Conservation (phyloP, 2,797 vertebrate species). For the Rhinatrema bivittatum region DNA sequence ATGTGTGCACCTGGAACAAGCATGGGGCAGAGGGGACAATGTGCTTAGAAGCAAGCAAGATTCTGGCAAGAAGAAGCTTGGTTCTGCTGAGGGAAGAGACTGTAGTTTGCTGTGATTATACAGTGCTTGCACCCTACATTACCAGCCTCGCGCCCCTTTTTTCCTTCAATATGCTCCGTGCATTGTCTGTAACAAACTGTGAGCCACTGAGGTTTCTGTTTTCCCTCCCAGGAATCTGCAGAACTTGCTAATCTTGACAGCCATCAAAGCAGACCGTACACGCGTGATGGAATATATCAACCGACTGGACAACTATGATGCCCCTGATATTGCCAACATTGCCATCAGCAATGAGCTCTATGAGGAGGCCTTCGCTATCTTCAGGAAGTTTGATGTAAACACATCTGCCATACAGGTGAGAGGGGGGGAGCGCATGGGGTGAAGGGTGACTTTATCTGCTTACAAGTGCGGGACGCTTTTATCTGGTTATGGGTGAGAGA, state of each 20-base stretch:
- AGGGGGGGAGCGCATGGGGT: too few species aligned
- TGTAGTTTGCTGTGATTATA: too few species aligned
- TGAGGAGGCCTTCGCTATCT: constrained; percentile 91
- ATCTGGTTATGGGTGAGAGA: too few species aligned
- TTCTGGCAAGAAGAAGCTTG: too few species aligned
- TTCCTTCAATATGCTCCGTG: too few species aligned
- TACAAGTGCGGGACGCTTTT: too few species aligned
- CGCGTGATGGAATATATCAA: constrained; percentile 94
- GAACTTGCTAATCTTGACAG: constrained; percentile 88
- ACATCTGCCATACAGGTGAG: constrained; percentile 85
- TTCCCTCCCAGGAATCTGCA: constrained; percentile 79
- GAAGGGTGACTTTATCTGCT: not conserved
- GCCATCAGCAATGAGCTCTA: constrained; percentile 87
- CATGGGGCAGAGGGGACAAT: not conserved
- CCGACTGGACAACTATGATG: constrained; percentile 87
- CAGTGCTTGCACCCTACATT: too few species aligned
- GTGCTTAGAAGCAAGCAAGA: too few species aligned
- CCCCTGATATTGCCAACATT: constrained; percentile 87
- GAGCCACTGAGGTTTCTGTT: too few species aligned
- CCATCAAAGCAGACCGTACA: constrained; percentile 86
- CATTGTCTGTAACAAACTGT: too few species aligned
- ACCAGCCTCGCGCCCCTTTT: too few species aligned
- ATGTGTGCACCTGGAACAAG: not conserved
- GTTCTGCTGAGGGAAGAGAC: too few species aligned
- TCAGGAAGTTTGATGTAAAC: constrained; percentile 87